Evolutionary conservation across 1,140 invertebrate species (phyloP), one percentile per base, ranked within the genome.

Genomic region (Capitella teleta): DNA sequence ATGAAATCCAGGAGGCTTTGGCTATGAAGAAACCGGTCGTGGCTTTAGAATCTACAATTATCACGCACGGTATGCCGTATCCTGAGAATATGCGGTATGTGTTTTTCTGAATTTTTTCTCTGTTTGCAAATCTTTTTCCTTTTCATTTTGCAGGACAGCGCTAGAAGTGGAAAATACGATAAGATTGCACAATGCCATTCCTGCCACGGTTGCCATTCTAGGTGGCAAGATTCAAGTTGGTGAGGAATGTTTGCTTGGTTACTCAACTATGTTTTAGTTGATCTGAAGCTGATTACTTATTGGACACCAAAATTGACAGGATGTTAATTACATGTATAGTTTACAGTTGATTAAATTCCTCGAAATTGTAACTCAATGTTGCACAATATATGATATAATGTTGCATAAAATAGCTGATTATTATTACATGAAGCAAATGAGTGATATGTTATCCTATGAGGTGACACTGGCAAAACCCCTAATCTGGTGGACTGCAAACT

Each of bases 31-130:
- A 75, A 54, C 83, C 89, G 2, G 78, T 98, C 45, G 89, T 99
- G 5, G 92, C 93, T 3, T 72, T 98, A 53, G 95, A 99, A 76
- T 93, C 89, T 12, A 93, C 95, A 2, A 94, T 99, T 42, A 90
- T 98, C 37, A 97, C 93, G 2, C 95, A 98, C 75, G 95, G 95
- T 36, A 92, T 98, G 85, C 93, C 94, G 0, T 87, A 82, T 74
- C 95, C 95, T 0, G 70, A 85, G 30, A 99, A 99, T 75, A 74
- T 94, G 40, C 71, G 84, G 76, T 78, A 64, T 60, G 57, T n/a
- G n/a, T n/a, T 37, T 5, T 37, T 41, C 38, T 40, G 23, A 36
- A 47, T 55, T 28, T 12, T 47, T 3, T 30, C n/a, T n/a, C n/a
- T 6, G 18, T 47, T 43, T 23, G 4, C 25, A 44, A 26, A 52